A percentile compares a stretch with the other conserved stretches of the same genome.
Evolutionary conservation across 1,140 invertebrate genomes (phyloP).

Genomic region (Sycophila sp.): DNA sequence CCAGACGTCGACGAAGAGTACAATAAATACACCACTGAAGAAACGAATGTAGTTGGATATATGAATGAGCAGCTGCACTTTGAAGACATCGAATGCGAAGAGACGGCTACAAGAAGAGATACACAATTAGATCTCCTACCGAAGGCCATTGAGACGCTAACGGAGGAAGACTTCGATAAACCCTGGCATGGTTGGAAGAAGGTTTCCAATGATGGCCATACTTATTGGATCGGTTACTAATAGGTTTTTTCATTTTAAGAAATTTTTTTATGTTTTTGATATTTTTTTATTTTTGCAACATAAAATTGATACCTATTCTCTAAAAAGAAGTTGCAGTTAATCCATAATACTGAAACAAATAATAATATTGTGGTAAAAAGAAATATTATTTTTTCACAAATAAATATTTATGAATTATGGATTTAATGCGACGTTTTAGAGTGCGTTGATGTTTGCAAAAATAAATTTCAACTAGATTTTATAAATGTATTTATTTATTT

Average conservation of each 20-base stretch:
- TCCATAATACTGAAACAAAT: too few relatives aligned
- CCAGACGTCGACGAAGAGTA: conserved; percentile 57
- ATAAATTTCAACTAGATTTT: too few relatives aligned
- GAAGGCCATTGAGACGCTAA: conserved; percentile 31
- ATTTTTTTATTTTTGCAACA: too few relatives aligned
- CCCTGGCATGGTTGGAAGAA: conserved; percentile 62
- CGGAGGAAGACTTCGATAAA: conserved; percentile 47
- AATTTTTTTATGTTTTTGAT: background rate
- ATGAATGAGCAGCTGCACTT: conserved; percentile 61
- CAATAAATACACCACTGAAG: conserved; percentile 59
- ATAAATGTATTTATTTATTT: too few relatives aligned
- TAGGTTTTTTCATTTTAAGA: background rate
- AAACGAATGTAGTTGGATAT: conserved; percentile 56
- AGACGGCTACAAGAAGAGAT: background rate
- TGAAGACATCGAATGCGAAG: conserved; percentile 60
- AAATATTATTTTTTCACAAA: too few relatives aligned
- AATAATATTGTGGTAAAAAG: too few relatives aligned
- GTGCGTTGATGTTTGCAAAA: too few relatives aligned
- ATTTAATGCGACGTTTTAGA: background rate
- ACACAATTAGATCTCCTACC: background rate
- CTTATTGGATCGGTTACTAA: conserved; percentile 51
- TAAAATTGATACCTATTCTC: too few relatives aligned
- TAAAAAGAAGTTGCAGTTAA: too few relatives aligned
- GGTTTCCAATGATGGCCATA: conserved; percentile 43
- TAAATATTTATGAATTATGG: background rate